Base-by-base conservation (phyloP, 2,888 invertebrate genomes). In the Phrixothrix hirtus region DNA sequence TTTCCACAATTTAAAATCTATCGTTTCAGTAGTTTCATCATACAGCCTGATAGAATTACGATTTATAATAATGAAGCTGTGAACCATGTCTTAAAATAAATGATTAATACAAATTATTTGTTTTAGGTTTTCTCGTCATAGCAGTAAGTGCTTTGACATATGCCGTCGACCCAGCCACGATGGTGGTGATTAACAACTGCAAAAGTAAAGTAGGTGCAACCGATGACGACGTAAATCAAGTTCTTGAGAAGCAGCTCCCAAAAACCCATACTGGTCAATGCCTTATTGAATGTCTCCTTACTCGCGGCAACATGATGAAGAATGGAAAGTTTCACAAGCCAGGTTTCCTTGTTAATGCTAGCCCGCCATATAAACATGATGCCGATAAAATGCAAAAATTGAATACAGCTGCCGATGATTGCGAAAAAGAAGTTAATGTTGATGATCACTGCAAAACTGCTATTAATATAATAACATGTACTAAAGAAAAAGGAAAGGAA, bases 231-330 rank as follows among this genome's bases (percentile, higher is more conserved):
- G 37, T 74, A 7, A 62, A 68, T 44, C 50, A 61, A 0, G 25
- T 74, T 5, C 60, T 60, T 32, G 56, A 57, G 16, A 61, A 67
- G 34, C 65, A 70, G 53, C 27, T 73, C 2, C 75, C 75, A 0
- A 52, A 62, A 26, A 66, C 67, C 6, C 64, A 68, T 36, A 58
- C 64, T 27, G 74, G 73, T 2, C 45, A 66, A 9, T 74, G 74
- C 50, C 58, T 73, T 64, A 13, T 75, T 11, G 70, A 74, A 41
- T 75, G 75, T 44, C 36, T 75, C 7, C 70, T 74, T 34, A 66
- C 67, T 31, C 64, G 53, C 2, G 62, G 61, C 5, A 66, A 66
- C 14, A 64, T 75, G 25, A 71, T 75, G 68, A 62, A 67, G 31
- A 61, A 72, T 31, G 74, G 74, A 6, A 70, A 69, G 48, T 68